Evolutionary conservation across 1,140 invertebrate species (phyloP).

Genomic region (Notospermus geniculatus): DNA sequence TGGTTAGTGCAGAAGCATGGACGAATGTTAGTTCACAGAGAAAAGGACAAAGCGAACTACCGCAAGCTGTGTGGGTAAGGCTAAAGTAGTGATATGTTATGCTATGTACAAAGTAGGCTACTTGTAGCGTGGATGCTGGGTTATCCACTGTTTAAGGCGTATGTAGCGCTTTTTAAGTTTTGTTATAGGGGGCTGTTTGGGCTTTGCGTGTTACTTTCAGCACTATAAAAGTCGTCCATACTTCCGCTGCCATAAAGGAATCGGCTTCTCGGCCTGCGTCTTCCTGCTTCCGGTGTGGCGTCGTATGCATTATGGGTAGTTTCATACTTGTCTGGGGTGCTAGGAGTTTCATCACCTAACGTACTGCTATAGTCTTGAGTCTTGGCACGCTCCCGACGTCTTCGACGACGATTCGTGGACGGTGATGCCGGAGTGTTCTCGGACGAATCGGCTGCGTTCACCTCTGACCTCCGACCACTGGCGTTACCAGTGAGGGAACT

Average conservation of each 20-base stretch:
- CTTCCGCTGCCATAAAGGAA: slow-evolving; percentile 41
- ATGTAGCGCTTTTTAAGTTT: no score
- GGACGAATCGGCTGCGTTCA: neutral
- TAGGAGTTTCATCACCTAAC: slow-evolving; percentile 34
- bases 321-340: slow-evolving; percentile 17
- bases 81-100: no score
- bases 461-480: slow-evolving; percentile 16
- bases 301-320: slow-evolving; percentile 24
- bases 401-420: slow-evolving; percentile 28
- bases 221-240: slow-evolving; percentile 38
- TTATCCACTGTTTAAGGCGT: no score
- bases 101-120: no score
- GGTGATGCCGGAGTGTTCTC: slow-evolving; percentile 23
- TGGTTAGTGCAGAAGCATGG: no score
- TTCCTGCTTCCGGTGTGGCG: slow-evolving; percentile 19
- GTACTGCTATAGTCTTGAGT: slow-evolving; percentile 31
- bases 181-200: no score
- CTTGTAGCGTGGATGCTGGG: no score
- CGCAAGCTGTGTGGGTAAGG: no score
- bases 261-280: slow-evolving; percentile 2
- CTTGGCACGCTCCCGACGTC: slow-evolving; percentile 32
- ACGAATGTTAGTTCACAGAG: no score
- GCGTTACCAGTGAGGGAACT: slow-evolving; percentile 23
- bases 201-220: slow-evolving; percentile 13
- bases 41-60: no score